Conservation (phyloP, 2,797 vertebrate genomes). For the Lepidocolaptes lacrymiger region DNA sequence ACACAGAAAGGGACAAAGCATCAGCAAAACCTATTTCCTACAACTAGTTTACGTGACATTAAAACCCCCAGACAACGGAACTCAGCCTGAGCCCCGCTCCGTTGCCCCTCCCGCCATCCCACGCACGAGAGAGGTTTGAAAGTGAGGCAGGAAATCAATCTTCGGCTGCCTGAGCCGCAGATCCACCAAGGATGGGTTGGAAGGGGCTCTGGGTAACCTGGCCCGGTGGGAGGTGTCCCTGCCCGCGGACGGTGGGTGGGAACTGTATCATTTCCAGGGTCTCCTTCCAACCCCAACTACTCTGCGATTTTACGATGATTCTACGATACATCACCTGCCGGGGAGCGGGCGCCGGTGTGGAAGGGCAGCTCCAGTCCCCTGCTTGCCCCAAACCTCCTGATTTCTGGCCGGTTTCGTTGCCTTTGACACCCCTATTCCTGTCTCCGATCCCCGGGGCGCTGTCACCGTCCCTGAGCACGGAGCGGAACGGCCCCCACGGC, state of each 20-base stretch:
- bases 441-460: too few species aligned
- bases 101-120: background rate
- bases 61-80: background rate
- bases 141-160: background rate
- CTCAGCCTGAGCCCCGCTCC: background rate
- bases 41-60: background rate
- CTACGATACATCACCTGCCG: background rate
- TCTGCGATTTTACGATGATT: fast-evolving
- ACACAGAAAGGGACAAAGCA: background rate
- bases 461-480: too few species aligned
- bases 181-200: fast-evolving
- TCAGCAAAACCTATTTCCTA: background rate
- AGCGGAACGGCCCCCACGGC: too few species aligned
- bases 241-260: background rate
- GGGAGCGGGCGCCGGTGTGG: background rate
- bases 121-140: background rate
- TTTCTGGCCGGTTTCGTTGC: fast-evolving
- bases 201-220: fast-evolving
- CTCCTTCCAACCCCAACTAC: background rate
- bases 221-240: background rate
- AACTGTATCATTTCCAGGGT: fast-evolving
- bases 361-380: fast-evolving
- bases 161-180: background rate
- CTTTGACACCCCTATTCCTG: fast-evolving
- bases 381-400: fast-evolving